Evolutionary conservation across 2,888 invertebrate species (phyloP).

Genomic region (Zaprionus obscuricornis): DNA sequence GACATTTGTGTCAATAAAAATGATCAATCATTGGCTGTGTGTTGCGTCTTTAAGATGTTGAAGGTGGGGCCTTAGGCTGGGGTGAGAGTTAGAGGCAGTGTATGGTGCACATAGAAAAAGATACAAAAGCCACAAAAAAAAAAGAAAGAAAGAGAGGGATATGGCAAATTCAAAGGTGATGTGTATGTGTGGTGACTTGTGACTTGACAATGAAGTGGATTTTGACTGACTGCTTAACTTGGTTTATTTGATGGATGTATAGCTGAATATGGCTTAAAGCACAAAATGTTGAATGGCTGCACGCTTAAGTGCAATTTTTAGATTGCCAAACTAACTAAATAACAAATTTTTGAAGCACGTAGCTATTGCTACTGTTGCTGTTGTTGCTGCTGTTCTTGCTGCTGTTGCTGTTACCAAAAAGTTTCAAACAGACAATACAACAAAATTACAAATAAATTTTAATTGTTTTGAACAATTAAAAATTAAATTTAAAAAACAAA

Average conservation of each 20-base stretch:
- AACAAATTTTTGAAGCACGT: conserved; percentile 59
- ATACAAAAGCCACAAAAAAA: too few relatives aligned
- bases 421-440: conserved; percentile 32
- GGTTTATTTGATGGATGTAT: neutral
- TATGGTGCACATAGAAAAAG: too few relatives aligned
- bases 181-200: conserved; percentile 18
- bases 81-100: too few relatives aligned
- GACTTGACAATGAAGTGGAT: conserved; percentile 13
- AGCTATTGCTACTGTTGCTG: conserved; percentile 48
- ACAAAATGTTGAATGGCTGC: conserved; percentile 5
- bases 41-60: too few relatives aligned
- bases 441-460: conserved; percentile 73
- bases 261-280: conserved; percentile 20
- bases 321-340: conserved; percentile 19
- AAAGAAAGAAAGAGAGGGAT: too few relatives aligned
- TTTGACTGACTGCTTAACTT: neutral
- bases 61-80: neutral
- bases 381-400: conserved; percentile 21
- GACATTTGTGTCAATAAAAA: conserved; percentile 67
- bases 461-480: conserved; percentile 78
- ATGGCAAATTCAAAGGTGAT: too few relatives aligned
- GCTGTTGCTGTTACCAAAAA: too few relatives aligned
- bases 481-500: conserved; percentile 65
- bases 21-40: conserved; percentile 74
- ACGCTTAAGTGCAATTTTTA: conserved; percentile 24